phyloP scores from a whole-genome alignment of 1,140 invertebrate species.

The Brachionus paranguensis region DNA sequence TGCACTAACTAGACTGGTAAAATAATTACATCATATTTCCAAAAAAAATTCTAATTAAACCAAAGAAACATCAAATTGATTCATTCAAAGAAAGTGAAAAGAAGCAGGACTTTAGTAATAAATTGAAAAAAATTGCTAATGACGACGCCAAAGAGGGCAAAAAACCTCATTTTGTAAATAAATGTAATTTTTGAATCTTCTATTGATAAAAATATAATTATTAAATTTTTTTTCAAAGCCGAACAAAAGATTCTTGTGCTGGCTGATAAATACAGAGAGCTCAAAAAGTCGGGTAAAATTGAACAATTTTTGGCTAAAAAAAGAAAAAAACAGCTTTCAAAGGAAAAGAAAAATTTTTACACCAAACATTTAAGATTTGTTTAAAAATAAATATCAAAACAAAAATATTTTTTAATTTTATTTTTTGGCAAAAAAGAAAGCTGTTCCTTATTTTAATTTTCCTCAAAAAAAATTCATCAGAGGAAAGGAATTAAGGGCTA shows the following conservation, averaged over 20 bases:
- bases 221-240: slow-evolving; percentile 57
- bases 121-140: slow-evolving; percentile 60
- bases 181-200: slow-evolving; percentile 63
- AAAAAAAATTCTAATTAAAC: slow-evolving; percentile 41
- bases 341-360: slow-evolving; percentile 47
- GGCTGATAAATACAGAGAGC: slow-evolving; percentile 66
- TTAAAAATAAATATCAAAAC: not conserved
- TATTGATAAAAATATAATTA: not conserved
- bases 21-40: not conserved
- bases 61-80: slow-evolving; percentile 64
- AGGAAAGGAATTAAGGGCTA: too few species aligned
- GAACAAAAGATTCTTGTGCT: slow-evolving; percentile 64
- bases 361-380: slow-evolving; percentile 33
- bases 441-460: too few species aligned
- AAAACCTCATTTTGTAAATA: slow-evolving; percentile 68
- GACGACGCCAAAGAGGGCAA: slow-evolving; percentile 63
- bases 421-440: not conserved
- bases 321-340: slow-evolving; percentile 61
- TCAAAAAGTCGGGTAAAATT: slow-evolving; percentile 66
- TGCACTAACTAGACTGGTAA: slow-evolving; percentile 66
- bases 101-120: slow-evolving; percentile 58
- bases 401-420: not conserved
- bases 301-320: slow-evolving; percentile 69
- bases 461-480: too few species aligned
- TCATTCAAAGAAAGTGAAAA: slow-evolving; percentile 60